These are phyloP conservation scores for Rallus limicola DNA, from an alignment of 2,113 vertebrate genomes.

Conservation along the genomic window DNA sequence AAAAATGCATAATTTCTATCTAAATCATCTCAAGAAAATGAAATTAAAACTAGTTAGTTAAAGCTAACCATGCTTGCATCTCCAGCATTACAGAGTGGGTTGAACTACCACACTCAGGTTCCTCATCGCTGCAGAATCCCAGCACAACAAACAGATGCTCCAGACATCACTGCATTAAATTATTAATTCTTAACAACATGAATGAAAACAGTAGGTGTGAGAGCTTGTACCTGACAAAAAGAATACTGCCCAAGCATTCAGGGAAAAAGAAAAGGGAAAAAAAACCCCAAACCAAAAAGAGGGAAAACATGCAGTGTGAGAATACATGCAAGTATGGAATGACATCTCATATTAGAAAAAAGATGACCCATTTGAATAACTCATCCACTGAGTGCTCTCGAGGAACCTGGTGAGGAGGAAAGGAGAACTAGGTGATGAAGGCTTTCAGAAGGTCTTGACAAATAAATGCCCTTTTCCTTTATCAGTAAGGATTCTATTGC, in stretches of 20 bases:
- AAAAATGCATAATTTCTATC: neutral
- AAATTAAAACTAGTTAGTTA: neutral
- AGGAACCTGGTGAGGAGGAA: neutral
- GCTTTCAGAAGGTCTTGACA: neutral
- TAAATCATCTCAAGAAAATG: neutral
- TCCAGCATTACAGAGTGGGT: neutral
- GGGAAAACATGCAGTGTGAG: neutral
- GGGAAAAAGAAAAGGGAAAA: no score
- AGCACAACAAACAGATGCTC: neutral
- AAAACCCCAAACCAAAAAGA: neutral
- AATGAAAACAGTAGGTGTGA: neutral
- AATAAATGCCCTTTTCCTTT: neutral
- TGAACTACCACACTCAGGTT: neutral
- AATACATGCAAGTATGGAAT: neutral
- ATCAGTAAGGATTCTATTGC: neutral
- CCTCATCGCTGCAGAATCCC: neutral
- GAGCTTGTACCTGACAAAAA: neutral
- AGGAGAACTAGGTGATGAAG: conserved; percentile 13
- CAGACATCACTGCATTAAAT: neutral
- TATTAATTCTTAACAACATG: neutral
- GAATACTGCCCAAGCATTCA: accelerated
- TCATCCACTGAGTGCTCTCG: neutral
- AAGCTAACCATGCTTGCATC: neutral
- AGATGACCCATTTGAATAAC: neutral
- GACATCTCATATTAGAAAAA: neutral